A percentile compares a stretch with the other conserved stretches of the same genome.
Evolutionary conservation across 2,888 invertebrate genomes (phyloP).

Genomic region (Melinaea marsaeus): DNA sequence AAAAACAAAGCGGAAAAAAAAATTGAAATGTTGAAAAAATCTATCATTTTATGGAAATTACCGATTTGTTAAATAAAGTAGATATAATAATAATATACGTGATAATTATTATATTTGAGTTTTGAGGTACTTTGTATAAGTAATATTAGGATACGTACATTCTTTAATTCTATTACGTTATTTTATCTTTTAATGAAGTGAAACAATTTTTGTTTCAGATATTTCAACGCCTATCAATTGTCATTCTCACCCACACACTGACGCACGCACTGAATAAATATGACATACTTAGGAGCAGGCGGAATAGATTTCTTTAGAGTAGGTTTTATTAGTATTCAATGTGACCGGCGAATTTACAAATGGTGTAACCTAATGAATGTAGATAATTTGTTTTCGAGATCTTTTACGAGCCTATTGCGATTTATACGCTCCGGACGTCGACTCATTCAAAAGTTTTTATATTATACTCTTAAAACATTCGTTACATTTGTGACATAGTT

Average conservation of each 20-base stretch:
- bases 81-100: no score
- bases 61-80: no score
- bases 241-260: conserved; percentile 28
- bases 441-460: not conserved
- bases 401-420: not conserved
- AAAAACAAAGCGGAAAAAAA: no score
- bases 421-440: not conserved
- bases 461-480: not conserved
- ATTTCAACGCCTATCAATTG: conserved; percentile 26
- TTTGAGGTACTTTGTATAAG: no score
- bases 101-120: no score
- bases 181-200: conserved; percentile 27
- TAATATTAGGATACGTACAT: not conserved
- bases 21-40: no score
- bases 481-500: conserved; percentile 1
- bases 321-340: conserved; percentile 5
- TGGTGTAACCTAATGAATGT: conserved; percentile 2
- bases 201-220: conserved; percentile 16
- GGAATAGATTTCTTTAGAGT: conserved; percentile 1
- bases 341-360: not conserved
- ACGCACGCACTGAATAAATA: conserved; percentile 27
- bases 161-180: not conserved
- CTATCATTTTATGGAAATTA: no score
- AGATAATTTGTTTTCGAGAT: not conserved
- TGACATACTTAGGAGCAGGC: not conserved